Conservation (phyloP, 1,140 invertebrate species). For the Temnothorax curvispinosus region DNA sequence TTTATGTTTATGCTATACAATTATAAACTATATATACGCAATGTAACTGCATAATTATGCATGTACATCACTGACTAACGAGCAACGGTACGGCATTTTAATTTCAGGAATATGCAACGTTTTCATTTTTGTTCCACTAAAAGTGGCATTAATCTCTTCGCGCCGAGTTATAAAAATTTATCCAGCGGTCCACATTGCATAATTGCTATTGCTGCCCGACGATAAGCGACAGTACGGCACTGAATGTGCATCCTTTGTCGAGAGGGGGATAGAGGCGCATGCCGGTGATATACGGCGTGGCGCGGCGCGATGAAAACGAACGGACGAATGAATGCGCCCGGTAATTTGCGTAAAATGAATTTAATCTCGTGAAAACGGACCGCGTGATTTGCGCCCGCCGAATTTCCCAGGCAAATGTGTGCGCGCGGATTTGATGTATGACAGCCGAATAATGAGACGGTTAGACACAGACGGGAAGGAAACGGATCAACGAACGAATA, state of each 20-base stretch:
- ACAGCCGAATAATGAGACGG: slow-evolving; percentile 11
- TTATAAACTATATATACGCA: background rate
- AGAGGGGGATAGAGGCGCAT: background rate
- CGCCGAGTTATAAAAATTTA: slow-evolving; percentile 29
- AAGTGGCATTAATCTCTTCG: slow-evolving; percentile 42
- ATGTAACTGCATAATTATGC: background rate
- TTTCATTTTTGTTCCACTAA: slow-evolving; percentile 28
- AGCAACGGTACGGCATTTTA: slow-evolving; percentile 3
- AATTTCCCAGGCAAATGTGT: slow-evolving; percentile 37
- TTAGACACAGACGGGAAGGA: background rate
- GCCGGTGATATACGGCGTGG: slow-evolving; percentile 57
- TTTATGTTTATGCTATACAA: background rate
- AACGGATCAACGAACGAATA: background rate
- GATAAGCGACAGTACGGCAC: slow-evolving; percentile 41
- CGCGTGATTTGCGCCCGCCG: slow-evolving; percentile 48
- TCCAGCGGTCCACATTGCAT: slow-evolving; percentile 22
- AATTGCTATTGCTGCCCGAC: slow-evolving; percentile 34
- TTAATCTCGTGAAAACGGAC: slow-evolving; percentile 68
- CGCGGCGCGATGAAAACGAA: slow-evolving; percentile 53
- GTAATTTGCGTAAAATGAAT: slow-evolving; percentile 70
- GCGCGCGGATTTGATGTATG: background rate
- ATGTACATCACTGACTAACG: background rate
- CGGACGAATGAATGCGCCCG: slow-evolving; percentile 56
- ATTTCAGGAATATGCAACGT: slow-evolving; percentile 14
- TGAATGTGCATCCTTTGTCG: slow-evolving; percentile 48